Conservation (phyloP, 2,888 invertebrate species). For the Cerastis leucographa region DNA sequence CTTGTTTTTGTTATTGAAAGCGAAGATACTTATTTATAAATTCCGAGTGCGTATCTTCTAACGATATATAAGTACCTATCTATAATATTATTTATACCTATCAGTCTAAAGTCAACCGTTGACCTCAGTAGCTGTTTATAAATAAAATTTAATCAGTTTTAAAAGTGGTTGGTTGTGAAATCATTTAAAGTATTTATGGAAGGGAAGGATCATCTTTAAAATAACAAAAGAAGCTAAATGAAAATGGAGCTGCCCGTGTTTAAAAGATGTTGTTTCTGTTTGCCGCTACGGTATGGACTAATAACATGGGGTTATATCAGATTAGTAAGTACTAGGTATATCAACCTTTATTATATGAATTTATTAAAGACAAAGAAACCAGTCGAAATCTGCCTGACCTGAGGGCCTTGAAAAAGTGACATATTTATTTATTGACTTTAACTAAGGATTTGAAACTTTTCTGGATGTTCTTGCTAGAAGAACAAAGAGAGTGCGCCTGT, state of each 20-base stretch:
- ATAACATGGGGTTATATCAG: slow-evolving; percentile 66
- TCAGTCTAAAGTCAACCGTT: slow-evolving; percentile 23
- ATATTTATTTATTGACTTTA: background rate
- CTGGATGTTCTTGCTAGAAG: background rate
- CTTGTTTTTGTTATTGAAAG: slow-evolving; percentile 29
- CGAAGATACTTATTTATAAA: slow-evolving; percentile 10
- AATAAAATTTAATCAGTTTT: background rate
- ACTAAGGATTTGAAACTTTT: too few species aligned
- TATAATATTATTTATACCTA: slow-evolving; percentile 4
- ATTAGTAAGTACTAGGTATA: slow-evolving; percentile 53
- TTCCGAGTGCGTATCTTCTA: background rate
- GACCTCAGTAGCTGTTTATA: slow-evolving; percentile 10
- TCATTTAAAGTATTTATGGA: background rate
- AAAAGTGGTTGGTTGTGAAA: background rate
- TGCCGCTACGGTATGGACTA: slow-evolving; percentile 68
- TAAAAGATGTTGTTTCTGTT: slow-evolving; percentile 67
- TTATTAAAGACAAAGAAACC: background rate
- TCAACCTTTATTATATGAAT: background rate
- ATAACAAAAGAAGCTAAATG: slow-evolving; percentile 50
- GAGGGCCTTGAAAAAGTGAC: background rate
- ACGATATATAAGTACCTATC: background rate
- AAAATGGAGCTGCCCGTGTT: slow-evolving; percentile 60
- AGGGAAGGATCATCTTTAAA: background rate
- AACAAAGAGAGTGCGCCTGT: background rate
- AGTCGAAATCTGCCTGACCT: background rate